Base-by-base conservation (phyloP, 35 echinoderm and acorn worm genomes). In the Eucidaris tribuloides region DNA sequence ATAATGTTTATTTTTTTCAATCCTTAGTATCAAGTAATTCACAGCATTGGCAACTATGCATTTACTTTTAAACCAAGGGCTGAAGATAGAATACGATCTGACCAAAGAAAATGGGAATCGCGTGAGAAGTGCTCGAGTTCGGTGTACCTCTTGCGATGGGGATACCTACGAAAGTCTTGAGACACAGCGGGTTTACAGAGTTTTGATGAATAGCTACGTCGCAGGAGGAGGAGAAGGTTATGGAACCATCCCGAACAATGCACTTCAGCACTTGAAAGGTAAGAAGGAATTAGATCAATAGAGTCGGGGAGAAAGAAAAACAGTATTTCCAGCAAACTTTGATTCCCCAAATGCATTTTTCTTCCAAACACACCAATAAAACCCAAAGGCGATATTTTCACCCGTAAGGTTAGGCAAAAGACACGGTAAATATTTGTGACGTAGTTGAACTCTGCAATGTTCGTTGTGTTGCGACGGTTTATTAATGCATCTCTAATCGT, bases 161-260 rank as follows among this genome's bases (percentile, higher is more conserved):
- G 87, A 87, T 42, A 50, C 71, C n/a, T 96, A 83, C 58, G 66
- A 71, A 62, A 77, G 83, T 4, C 35, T 96, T 0, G 77, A 96
- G 15, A 39, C 13, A 5, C 83, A 96, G 2, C 78, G 20, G 13
- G 42, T 87, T 2, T 96, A 96, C 57, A 81, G 20, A 62, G 56
- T 96, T 30, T 28, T 90, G 4, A 82, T 87, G 65, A 84, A 79
- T 29, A 96, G 62, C n/a, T 90, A 89, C 45, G 43, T 91, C 25
- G 88, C 88, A 20, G 45, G 70, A 17, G 93, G 93, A 18, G 93
- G 93, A 11, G 88, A 86, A 23, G 93, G 93, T 18, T 96, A 83
- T 42, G 45, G 23, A 0, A 57, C 87, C 78, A 65, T 92, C 20
- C 39, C 48, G 42, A 46, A 85, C n/a, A 84, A 94, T 46, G 84